phyloP scores from a whole-genome alignment of 1,140 invertebrate species.

The Ceratitis capitata region DNA sequence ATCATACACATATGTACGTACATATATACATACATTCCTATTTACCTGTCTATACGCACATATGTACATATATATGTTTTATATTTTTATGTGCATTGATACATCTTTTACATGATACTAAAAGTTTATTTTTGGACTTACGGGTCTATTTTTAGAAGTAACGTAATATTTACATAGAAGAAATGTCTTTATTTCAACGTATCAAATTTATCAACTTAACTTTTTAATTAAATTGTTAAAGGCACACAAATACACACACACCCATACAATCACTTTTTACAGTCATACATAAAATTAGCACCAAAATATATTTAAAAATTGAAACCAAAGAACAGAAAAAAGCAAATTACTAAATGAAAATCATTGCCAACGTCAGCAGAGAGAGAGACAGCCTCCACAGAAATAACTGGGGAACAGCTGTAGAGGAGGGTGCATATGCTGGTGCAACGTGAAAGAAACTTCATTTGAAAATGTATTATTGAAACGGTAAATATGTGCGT shows the following conservation, averaged over 20 bases:
- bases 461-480: background rate
- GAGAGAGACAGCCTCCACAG: background rate
- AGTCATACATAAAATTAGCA: background rate
- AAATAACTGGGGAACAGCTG: background rate
- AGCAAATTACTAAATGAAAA: background rate
- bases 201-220: background rate
- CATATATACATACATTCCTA: too few species aligned
- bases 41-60: too few species aligned
- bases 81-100: background rate
- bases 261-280: too few species aligned
- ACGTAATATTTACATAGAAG: background rate
- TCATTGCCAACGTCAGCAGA: constrained; percentile 17
- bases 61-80: background rate
- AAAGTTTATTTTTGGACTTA: background rate
- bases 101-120: background rate
- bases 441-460: background rate
- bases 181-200: background rate
- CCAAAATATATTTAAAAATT: too few species aligned
- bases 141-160: background rate
- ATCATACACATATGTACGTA: too few species aligned
- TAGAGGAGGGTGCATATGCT: background rate
- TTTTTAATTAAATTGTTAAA: background rate
- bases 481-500: background rate
- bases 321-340: background rate
- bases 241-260: background rate